Evolutionary conservation across 2,888 invertebrate genomes (phyloP), one percentile per base, ranked within the genome.

Genomic region (Drosophila nigritarsus): DNA sequence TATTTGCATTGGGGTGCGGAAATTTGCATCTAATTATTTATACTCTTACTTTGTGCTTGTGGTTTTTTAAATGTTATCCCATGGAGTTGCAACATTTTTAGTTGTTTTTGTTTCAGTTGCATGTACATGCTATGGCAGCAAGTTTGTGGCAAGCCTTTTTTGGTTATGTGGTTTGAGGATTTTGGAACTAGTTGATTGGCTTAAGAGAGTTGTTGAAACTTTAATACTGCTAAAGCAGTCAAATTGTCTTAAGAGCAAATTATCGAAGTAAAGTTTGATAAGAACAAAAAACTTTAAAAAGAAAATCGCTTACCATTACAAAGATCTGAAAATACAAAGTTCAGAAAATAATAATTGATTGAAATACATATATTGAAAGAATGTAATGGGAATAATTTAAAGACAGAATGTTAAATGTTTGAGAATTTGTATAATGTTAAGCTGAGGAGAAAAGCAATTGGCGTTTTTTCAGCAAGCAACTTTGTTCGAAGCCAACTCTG

Each of bases 11-110:
- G 61, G 71, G 79, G 77, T 84, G 82, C 30, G 68, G 71, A 70
- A 82, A 89, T 80, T 62, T 83, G 71, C 64, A 75, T 84, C 75
- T 69, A 73, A 81, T 81, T 82, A 75, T 84, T 79, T 69, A 75
- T 63, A 54, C 59, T 38, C 40, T 30, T 30, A 7, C 9, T 18
- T 55, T 38, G 30, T 63, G 11, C 15, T 38, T 42, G 27, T 58
- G 69, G 55, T 61, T 68, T 36, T 73, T 65, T 62, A 50, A 59
- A 51, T 69, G 60, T 62, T 70, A 64, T 68, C 54, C 59, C 56
- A 34, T 62, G 62, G 24, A 42, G 60, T 40, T 50, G 34, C 48
- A 65, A 50, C 11, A 42, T 20, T 62, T 76, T 42, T 20, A 54
- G 50, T 32, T 71, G 60, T 56, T 66, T 45, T 24, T 24, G 15